phyloP scores from a whole-genome alignment of 2,797 vertebrate genomes.

The Anguilla anguilla region DNA sequence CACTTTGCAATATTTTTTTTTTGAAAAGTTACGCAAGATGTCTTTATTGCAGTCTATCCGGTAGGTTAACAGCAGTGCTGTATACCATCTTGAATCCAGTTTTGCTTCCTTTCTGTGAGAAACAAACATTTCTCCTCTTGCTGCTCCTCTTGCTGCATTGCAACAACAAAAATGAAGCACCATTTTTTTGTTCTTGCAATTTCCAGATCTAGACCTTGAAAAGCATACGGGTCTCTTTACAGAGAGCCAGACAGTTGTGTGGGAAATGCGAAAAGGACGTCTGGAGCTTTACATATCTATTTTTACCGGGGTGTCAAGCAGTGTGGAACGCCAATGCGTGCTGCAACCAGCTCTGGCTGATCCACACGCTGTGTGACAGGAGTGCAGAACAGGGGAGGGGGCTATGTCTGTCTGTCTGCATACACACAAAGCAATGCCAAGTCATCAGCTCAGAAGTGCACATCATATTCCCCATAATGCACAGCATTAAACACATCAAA shows the following conservation, averaged over 20 bases:
- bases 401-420: background rate
- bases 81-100: background rate
- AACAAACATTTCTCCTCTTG: background rate
- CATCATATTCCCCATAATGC: background rate
- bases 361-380: slow-evolving; percentile 67
- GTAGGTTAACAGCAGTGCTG: background rate
- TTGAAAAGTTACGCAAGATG: background rate
- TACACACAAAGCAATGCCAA: background rate
- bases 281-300: slow-evolving; percentile 74
- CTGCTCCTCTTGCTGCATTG: background rate
- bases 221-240: background rate
- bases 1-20: background rate
- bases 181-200: background rate
- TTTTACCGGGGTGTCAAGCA: slow-evolving; percentile 25
- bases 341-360: slow-evolving; percentile 67
- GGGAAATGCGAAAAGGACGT: slow-evolving; percentile 60
- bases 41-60: background rate
- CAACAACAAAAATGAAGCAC: background rate
- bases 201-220: background rate
- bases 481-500: background rate
- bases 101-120: background rate
- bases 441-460: background rate
- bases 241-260: slow-evolving; percentile 62
- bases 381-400: slow-evolving; percentile 49
- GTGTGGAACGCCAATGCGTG: slow-evolving; percentile 62